Percentiles rank a stretch among this genome's conserved stretches.
Conservation (phyloP, 2,113 vertebrate genomes). For the Todiramphus saurophagus region DNA sequence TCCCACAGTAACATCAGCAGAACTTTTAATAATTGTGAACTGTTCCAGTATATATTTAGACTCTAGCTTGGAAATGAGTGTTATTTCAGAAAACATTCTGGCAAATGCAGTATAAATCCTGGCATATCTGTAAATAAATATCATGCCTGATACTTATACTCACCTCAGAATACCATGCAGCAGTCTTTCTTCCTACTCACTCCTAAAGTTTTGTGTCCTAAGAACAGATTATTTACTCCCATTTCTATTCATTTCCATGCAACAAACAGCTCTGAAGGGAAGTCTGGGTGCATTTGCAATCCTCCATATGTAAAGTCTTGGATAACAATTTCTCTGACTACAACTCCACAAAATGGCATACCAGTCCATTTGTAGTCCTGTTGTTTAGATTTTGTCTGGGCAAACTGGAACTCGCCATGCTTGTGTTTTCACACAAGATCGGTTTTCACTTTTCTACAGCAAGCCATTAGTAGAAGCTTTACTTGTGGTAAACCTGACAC, state of each 20-base stretch:
- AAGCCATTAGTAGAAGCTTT: neutral
- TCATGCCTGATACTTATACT: neutral
- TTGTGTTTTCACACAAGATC: neutral
- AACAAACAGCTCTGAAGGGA: neutral
- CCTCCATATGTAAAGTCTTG: neutral
- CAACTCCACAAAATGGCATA: neutral
- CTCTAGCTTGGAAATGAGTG: neutral
- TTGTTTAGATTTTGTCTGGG: neutral
- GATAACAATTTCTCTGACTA: neutral
- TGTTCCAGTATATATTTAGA: neutral
- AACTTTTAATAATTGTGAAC: neutral
- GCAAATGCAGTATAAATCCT: neutral
- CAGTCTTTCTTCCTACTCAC: neutral
- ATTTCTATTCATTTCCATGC: neutral
- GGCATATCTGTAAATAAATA: neutral
- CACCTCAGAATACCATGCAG: neutral
- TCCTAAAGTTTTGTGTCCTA: neutral
- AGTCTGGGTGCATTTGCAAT: neutral
- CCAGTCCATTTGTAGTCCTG: neutral
- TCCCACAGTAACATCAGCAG: neutral
- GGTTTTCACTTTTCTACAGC: neutral
- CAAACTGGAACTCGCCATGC: neutral
- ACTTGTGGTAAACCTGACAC: neutral
- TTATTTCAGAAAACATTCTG: neutral
- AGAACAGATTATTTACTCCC: neutral